A percentile compares a stretch with the other conserved stretches of the same genome.
Evolutionary conservation across 2,797 vertebrate species (phyloP).

Genomic region (Allobates femoralis): DNA sequence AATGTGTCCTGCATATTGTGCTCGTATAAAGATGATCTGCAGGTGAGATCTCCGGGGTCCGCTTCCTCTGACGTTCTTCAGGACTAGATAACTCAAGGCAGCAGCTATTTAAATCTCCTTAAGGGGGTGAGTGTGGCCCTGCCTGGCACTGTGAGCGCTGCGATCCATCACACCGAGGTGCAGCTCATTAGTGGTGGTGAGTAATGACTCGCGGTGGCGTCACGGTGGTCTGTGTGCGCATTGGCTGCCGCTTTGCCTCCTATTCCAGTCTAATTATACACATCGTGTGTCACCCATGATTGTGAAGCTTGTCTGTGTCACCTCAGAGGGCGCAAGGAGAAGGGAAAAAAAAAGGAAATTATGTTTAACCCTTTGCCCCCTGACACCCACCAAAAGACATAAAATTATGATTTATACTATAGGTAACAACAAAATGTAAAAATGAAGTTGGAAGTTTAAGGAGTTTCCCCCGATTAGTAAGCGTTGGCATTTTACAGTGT

Average conservation of each 20-base stretch:
- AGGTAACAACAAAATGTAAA: no score
- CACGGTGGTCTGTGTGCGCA: background rate
- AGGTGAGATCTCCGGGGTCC: background rate
- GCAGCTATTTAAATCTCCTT: slow-evolving; percentile 27
- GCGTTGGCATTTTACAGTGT: no score
- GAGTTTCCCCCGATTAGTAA: no score
- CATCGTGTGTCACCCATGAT: background rate
- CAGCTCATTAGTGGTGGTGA: slow-evolving; percentile 35
- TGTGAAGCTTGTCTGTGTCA: background rate
- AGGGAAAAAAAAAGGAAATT: background rate
- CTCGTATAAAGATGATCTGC: no score
- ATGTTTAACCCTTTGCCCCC: background rate
- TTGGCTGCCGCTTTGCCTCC: background rate
- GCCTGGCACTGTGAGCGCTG: background rate
- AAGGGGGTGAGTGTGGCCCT: background rate
- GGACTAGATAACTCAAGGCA: background rate
- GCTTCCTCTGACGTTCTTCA: background rate
- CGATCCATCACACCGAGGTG: slow-evolving; percentile 16
- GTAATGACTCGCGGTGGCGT: slow-evolving; percentile 16
- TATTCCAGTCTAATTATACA: slow-evolving; percentile 18
- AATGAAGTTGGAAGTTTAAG: no score
- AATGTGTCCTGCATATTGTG: no score
- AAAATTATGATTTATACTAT: no score
- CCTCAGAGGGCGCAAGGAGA: slow-evolving; percentile 1
- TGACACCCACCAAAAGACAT: background rate